Evolutionary conservation across 2,888 invertebrate species (phyloP).

Genomic region (Auanema freiburgensis): DNA sequence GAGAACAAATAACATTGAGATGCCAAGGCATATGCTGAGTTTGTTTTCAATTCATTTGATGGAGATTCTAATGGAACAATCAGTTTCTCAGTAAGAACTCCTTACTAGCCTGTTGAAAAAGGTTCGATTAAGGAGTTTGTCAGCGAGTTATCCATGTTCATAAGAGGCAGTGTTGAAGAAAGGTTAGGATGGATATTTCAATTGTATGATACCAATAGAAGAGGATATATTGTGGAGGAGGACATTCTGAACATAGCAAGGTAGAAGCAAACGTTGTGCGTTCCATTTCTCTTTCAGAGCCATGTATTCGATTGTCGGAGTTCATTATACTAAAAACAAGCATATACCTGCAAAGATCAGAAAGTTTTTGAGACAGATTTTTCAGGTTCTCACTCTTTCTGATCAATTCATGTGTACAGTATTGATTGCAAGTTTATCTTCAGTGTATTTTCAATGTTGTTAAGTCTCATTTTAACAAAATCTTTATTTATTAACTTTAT

Average conservation of each 20-base stretch:
- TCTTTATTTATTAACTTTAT: background rate
- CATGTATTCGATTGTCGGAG: conserved; percentile 28
- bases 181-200: conserved; percentile 31
- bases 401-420: too few species aligned
- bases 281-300: conserved; percentile 15
- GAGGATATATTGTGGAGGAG: conserved; percentile 29
- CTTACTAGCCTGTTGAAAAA: background rate
- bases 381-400: conserved; percentile 22
- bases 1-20: conserved; percentile 12
- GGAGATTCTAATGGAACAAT: conserved; percentile 29
- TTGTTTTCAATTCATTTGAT: conserved; percentile 33
- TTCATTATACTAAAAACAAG: conserved; percentile 25
- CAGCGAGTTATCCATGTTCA: conserved; percentile 25
- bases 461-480: too few species aligned
- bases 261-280: background rate
- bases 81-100: conserved; percentile 25
- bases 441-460: too few species aligned
- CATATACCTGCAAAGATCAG: conserved; percentile 20
- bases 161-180: conserved; percentile 28
- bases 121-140: conserved; percentile 27
- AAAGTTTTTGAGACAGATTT: conserved; percentile 22
- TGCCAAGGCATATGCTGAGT: conserved; percentile 24
- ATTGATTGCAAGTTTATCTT: too few species aligned
- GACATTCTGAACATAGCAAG: conserved; percentile 24
- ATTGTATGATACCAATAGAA: conserved; percentile 23